Base-by-base conservation (phyloP, 2,113 vertebrate species). In the Menura novaehollandiae region DNA sequence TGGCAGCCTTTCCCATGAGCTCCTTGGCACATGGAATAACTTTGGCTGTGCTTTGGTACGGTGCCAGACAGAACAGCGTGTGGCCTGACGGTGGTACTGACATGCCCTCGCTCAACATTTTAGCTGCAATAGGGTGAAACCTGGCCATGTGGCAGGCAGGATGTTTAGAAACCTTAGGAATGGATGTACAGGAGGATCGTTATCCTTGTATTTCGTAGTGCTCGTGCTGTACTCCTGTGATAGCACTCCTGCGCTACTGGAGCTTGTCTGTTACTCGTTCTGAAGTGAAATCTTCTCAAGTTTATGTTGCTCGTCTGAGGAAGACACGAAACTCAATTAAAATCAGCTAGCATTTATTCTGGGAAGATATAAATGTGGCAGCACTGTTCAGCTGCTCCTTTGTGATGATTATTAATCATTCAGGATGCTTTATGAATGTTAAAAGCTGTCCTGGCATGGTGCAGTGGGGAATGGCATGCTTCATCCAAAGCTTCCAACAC, bases 351-450 rank as follows among this genome's bases (percentile, higher is more conserved):
- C 28, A 51, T 94, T 94, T 96, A 72, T 96, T 96, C 62, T 94
- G 83, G 82, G 56, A 82, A 81, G 85, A 84, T 94, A 72, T 15
- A 95, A 93, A 91, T 87, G 80, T 92, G 88, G 76, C 88, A 91
- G 44, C 83, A 52, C 83, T 94, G 60, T 88, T 95, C 90, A 96
- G 86, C 83, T 96, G 92, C 73, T 96, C 44, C 49, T 94, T 96
- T 95, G 75, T 94, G 92, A 75, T 94, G 83, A 84, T 91, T 95
- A 89, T 85, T 93, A 94, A 94, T 95, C 63, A 74, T 80, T 91
- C 56, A 39, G 60, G 37, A 68, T 75, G 90, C 83, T 93, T 83
- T 94, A 21, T 71, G 90, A 78, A 93, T 94, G 75, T 86, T 96
- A 75, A 94, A 77, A 89, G 60, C 64, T 87, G 47, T 71, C 60